Conservation (phyloP, 2,797 vertebrate genomes). For the Austrolebias charrua region DNA sequence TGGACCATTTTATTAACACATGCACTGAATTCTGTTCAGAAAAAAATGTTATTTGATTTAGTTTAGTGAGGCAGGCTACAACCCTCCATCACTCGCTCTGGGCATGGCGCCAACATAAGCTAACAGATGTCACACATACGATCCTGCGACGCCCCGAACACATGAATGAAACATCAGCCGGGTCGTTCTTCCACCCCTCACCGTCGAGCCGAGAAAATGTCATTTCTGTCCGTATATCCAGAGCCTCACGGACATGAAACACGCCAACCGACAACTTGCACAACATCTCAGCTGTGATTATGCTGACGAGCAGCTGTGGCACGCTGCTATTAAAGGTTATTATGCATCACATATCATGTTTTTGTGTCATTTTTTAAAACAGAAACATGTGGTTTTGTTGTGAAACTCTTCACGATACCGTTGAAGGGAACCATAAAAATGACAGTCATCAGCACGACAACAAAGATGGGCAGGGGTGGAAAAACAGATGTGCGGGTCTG, state of each 20-base stretch:
- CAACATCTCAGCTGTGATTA: conserved; percentile 12
- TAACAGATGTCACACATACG: conserved; percentile 30
- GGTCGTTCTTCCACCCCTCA: conserved; percentile 21
- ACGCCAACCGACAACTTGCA: conserved; percentile 17
- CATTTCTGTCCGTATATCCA: conserved; percentile 16
- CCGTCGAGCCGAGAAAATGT: conserved; percentile 8
- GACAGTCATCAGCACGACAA: conserved; percentile 37
- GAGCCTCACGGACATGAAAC: conserved; percentile 11
- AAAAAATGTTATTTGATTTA: too few species aligned
- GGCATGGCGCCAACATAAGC: conserved; percentile 12
- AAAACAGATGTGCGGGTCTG: conserved; percentile 35
- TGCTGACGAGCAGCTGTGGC: conserved; percentile 15
- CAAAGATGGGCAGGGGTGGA: not conserved
- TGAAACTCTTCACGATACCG: conserved; percentile 4
- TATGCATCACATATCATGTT: conserved; percentile 18
- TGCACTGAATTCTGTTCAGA: too few species aligned
- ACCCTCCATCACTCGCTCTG: conserved; percentile 1
- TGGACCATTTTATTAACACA: too few species aligned
- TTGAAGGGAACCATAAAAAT: conserved; percentile 8
- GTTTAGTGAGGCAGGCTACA: not conserved
- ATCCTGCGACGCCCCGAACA: conserved; percentile 21
- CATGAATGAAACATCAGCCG: conserved; percentile 25
- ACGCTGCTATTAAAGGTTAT: conserved; percentile 18
- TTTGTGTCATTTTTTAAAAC: conserved; percentile 26
- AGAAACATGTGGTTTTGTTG: conserved; percentile 12